phyloP scores from a whole-genome alignment of 2,113 vertebrate genomes.

The Riparia riparia region DNA sequence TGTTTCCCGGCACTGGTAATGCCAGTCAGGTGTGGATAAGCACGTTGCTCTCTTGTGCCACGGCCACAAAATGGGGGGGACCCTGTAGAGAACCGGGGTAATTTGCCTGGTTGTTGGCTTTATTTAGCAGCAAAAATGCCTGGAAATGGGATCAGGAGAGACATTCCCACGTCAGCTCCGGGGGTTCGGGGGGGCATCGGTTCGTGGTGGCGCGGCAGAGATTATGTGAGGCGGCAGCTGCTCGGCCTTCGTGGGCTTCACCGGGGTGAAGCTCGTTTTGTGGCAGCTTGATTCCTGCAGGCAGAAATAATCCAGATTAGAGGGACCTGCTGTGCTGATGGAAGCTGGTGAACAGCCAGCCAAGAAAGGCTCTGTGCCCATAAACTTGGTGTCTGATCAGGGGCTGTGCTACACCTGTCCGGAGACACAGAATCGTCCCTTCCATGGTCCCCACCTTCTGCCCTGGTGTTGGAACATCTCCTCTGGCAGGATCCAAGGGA shows the following conservation, averaged over 20 bases:
- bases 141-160: neutral
- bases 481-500: neutral
- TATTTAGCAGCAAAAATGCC: neutral
- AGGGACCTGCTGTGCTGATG: neutral
- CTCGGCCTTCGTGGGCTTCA: neutral
- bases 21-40: neutral
- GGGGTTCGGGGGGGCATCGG: fast-evolving
- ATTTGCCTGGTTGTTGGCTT: neutral
- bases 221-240: neutral
- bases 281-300: neutral
- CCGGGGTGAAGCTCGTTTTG: neutral
- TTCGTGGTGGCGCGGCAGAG: neutral
- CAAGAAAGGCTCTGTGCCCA: neutral
- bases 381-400: neutral
- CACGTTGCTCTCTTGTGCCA: neutral
- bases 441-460: fast-evolving
- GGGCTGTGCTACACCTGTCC: neutral
- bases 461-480: neutral
- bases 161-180: neutral
- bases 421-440: fast-evolving
- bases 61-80: neutral
- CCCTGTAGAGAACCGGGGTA: neutral
- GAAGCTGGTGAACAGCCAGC: neutral
- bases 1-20: constrained; percentile 23
- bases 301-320: constrained; percentile 49